A percentile compares a stretch with the other conserved stretches of the same genome.
These are phyloP conservation scores for Ryuthela nishihirai DNA, from an alignment of 2,888 invertebrate species.

Conservation along the genomic window DNA sequence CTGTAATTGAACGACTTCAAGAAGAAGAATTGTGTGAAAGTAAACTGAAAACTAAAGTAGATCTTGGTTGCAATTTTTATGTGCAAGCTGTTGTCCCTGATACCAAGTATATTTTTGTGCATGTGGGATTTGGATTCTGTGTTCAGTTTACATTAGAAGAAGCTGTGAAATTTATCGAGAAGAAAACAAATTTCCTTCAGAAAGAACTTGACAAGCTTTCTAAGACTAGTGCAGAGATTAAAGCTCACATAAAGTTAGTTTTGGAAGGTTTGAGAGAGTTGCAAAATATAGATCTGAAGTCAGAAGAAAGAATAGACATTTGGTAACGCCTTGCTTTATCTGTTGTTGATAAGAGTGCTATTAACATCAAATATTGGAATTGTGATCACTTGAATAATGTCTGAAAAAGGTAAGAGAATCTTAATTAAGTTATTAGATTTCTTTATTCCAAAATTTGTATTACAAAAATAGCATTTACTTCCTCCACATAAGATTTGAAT, in stretches of 20 bases:
- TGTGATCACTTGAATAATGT: no score
- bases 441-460: no score
- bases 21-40: slow-evolving; percentile 57
- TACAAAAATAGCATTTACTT: no score
- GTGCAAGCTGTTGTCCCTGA: slow-evolving; percentile 70
- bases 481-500: no score
- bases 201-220: slow-evolving; percentile 61
- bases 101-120: slow-evolving; percentile 63
- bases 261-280: slow-evolving; percentile 32
- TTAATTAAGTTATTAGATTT: no score
- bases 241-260: slow-evolving; percentile 40
- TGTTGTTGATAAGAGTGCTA: no score
- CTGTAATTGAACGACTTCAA: slow-evolving; percentile 60
- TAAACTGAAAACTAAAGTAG: slow-evolving; percentile 66
- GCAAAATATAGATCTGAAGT: slow-evolving; percentile 18
- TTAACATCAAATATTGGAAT: no score
- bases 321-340: no score
- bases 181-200: slow-evolving; percentile 64
- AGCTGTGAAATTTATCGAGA: slow-evolving; percentile 66
- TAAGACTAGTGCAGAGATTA: slow-evolving; percentile 47
- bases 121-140: slow-evolving; percentile 71
- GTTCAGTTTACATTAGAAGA: slow-evolving; percentile 68
- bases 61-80: slow-evolving; percentile 80
- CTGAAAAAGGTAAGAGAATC: no score
- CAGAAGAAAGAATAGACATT: no score